Evolutionary conservation across 2,113 vertebrate species (phyloP), one percentile per base, ranked within the genome.

Genomic region (Sigmodon hispidus): DNA sequence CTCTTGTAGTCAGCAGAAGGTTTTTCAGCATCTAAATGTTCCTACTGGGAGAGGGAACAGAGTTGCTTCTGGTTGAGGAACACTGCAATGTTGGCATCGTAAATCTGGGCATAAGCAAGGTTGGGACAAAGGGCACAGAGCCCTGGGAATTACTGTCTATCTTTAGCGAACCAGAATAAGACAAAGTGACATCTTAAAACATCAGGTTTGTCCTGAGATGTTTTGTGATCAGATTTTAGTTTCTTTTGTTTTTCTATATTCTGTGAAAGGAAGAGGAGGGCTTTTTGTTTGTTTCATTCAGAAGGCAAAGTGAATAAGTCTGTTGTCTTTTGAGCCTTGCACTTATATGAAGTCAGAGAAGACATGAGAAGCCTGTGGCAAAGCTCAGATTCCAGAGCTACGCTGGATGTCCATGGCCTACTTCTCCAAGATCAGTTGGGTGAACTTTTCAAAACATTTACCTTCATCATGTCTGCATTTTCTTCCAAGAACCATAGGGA

Each of bases 301-400:
- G 55, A 69, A 93, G 45, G 48, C 12, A 16, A 81, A 50, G 36
- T 52, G 48, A 45, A 0, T 34, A 88, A 84, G 52, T 1, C 16
- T 59, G 3, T 13, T 43, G 72, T 63, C 1, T 85, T 87, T 57
- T 43, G 67, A 93, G 81, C 87, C 67, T 34, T 72, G 52, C 3
- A 89, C 5, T 40, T n/a, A 24, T 67, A 76, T 86, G 75, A 76
- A 52, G 40, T 31, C 40, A 77, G 6, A 36, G 36, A 72, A 13
- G 4, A 7, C 4, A 1, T 1, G 3, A 88, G 16, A 85, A 26
- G n/a, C 8, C 2, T 6, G 36, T 11, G 45, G 0, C 11, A 16
- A 6, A 1, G 29, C 2, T 5, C 24, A 6, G 31, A 19, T 75
- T 93, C 52, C 75, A 40, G 19, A 69, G 43, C 40, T 43, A 55